Conservation (phyloP, 2,113 vertebrate species). For the Manacus vitellinus region DNA sequence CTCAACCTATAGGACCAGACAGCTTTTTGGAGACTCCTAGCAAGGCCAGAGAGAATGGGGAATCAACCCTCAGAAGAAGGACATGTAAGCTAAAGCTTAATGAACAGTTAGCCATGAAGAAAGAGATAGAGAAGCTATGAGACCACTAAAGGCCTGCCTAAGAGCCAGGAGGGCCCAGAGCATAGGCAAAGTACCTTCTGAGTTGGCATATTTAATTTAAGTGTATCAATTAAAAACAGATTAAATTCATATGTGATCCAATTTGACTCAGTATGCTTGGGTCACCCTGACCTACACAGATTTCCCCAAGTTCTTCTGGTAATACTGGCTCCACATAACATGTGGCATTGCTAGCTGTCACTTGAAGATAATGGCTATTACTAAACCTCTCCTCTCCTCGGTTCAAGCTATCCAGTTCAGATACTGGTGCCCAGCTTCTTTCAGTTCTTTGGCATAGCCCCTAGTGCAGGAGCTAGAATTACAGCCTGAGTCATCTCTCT, state of each 20-base stretch:
- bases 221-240: constrained; percentile 9
- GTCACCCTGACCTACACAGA: not conserved
- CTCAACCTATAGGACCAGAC: not conserved
- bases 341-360: not conserved
- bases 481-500: not conserved
- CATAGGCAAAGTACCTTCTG: not conserved
- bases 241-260: not conserved
- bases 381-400: not conserved
- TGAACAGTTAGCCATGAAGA: not conserved
- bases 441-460: not conserved
- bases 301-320: not conserved
- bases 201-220: not conserved
- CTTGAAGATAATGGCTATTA: not conserved
- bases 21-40: not conserved
- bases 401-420: not conserved
- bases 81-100: not conserved
- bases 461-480: not conserved
- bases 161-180: not conserved
- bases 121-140: not conserved
- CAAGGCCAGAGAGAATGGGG: not conserved
- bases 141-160: not conserved
- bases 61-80: not conserved
- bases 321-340: not conserved
- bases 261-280: not conserved
- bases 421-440: not conserved